Evolutionary conservation across 2,888 invertebrate species (phyloP), one percentile per base, ranked within the genome.

Genomic region (Nomada goodeniana): DNA sequence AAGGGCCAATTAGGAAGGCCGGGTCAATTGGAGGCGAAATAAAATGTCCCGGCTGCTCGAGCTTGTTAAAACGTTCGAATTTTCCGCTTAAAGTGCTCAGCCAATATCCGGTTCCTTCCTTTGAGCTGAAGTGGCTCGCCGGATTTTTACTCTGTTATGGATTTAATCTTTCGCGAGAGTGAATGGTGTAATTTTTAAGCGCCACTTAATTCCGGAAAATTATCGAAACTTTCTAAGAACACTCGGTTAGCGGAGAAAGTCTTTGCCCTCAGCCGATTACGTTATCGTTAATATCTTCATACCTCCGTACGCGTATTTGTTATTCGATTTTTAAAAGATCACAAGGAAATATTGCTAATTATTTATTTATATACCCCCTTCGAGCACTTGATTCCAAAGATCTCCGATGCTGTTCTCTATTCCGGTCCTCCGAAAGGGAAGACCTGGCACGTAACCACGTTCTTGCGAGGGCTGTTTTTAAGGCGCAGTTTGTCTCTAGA

Each of bases 11-110:
- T 73, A 73, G 67, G 36, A 15, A 9, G 20, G 20, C 1, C 57
- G 47, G 65, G 65, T 73, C 65, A 57, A 59, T 73, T 65, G 23
- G 50, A 13, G 57, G 4, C 57, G 67, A 55, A 55, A 47, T 73
- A 64, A 57, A 73, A 57, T 64, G 44, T 64, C 57, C 50, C 18
- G 26, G 26, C 2, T 9, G 20, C 36, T 59, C 57, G 65, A 50
- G 36, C 57, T 73, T 73, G 65, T 73, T 73, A 50, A 59, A 73
- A 65, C 65, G 65, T 73, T 50, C 65, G 65, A 73, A 65, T 23
- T 72, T 73, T 59, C 36, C 47, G 57, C 15, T 73, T 57, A 73
- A 67, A 73, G 73, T 57, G 47, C 47, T 73, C 23, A 5, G 73
- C 29, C 65, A 65, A 73, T 73, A 73, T 59, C 36, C 50, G 47